These are phyloP conservation scores for Epiblema foenella DNA, from an alignment of 2,888 invertebrate species.

Conservation along the genomic window DNA sequence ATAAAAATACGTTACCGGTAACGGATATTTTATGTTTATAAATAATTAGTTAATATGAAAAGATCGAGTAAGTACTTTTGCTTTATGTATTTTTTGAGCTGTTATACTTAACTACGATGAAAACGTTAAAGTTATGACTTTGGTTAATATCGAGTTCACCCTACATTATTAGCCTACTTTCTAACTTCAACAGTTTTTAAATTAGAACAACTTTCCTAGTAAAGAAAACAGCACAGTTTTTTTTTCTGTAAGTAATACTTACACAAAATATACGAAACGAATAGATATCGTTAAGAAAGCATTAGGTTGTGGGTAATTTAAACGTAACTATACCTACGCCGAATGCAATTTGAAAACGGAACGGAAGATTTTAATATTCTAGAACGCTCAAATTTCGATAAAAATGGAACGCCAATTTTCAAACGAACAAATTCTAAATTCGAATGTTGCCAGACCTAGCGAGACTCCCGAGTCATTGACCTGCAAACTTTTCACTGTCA, in stretches of 20 bases:
- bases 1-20: no score
- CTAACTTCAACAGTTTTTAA: neutral
- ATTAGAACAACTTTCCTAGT: neutral
- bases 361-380: neutral
- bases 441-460: constrained; percentile 19
- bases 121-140: neutral
- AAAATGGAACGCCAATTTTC: neutral
- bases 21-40: no score
- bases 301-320: neutral
- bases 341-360: neutral
- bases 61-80: no score
- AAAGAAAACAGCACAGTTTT: neutral
- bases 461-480: constrained; percentile 24
- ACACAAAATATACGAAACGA: no score
- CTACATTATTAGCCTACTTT: neutral
- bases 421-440: constrained; percentile 27
- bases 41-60: no score
- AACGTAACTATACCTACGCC: neutral
- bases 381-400: neutral
- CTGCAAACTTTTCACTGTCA: constrained; percentile 43
- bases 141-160: neutral
- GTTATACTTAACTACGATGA: neutral
- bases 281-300: no score
- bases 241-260: neutral
- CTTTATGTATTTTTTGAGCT: no score